Evolutionary conservation across 2,888 invertebrate genomes (phyloP).

Genomic region (Drepana falcataria): DNA sequence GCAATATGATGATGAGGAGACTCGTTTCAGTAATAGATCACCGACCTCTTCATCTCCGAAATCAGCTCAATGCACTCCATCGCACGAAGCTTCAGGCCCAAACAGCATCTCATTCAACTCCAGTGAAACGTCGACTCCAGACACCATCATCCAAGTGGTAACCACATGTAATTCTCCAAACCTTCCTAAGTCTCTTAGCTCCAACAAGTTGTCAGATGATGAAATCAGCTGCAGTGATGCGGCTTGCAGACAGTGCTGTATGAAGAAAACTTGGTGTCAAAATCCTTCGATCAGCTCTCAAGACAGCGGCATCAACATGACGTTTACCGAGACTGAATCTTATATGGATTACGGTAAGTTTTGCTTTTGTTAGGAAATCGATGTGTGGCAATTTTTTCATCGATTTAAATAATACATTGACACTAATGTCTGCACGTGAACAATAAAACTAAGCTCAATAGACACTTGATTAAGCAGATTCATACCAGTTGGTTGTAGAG

Average conservation of each 20-base stretch:
- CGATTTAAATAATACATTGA: background rate
- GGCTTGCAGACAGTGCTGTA: conserved; percentile 66
- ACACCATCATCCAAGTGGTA: conserved; percentile 72
- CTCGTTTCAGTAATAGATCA: conserved; percentile 44
- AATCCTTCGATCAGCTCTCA: conserved; percentile 86
- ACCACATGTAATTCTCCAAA: conserved; percentile 60
- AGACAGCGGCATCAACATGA: conserved; percentile 87
- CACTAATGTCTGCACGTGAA: background rate
- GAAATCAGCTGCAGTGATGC: conserved; percentile 68
- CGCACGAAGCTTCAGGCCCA: conserved; percentile 62
- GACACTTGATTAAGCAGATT: background rate
- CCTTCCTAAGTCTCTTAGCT: conserved; percentile 75
- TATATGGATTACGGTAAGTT: conserved; percentile 67
- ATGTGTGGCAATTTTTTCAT: background rate
- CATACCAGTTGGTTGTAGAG: background rate
- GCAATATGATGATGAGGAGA: conserved; percentile 57
- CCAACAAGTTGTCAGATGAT: conserved; percentile 79
- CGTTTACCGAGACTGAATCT: conserved; percentile 84
- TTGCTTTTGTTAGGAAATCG: background rate
- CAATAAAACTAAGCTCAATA: background rate
- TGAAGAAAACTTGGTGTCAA: conserved; percentile 80
- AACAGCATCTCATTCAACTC: conserved; percentile 74
- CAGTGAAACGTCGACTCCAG: conserved; percentile 74
- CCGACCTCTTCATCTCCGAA: conserved; percentile 59
- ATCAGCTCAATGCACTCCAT: conserved; percentile 64